These are phyloP conservation scores for Lordiphosa mommai DNA, from an alignment of 1,140 invertebrate genomes.

Conservation along the genomic window DNA sequence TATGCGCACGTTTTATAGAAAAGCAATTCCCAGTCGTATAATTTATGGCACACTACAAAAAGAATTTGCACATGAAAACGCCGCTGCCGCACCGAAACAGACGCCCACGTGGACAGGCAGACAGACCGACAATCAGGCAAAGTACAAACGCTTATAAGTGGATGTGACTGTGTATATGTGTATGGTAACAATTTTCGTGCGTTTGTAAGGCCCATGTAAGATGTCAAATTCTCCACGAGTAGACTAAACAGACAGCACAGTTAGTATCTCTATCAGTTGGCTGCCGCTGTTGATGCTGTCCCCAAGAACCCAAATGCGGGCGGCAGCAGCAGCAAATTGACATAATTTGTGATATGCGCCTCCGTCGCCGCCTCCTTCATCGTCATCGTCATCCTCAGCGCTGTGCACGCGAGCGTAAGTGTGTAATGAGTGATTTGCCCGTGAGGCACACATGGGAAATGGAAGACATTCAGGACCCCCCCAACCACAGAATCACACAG, in stretches of 20 bases:
- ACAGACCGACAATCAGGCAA: slow-evolving; percentile 15
- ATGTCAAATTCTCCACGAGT: slow-evolving; percentile 65
- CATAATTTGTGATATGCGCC: slow-evolving; percentile 69
- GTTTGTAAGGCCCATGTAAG: slow-evolving; percentile 78
- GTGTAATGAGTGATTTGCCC: slow-evolving; percentile 77
- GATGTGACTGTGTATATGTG: slow-evolving; percentile 8
- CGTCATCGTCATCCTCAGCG: slow-evolving; percentile 13
- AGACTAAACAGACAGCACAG: slow-evolving; percentile 20
- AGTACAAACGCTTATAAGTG: slow-evolving; percentile 4
- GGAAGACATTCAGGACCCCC: neutral
- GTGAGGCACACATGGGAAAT: slow-evolving; percentile 49
- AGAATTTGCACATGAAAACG: slow-evolving; percentile 72
- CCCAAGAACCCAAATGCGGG: slow-evolving; percentile 37
- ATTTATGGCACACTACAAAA: slow-evolving; percentile 76
- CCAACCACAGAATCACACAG: slow-evolving; percentile 47
- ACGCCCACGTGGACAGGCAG: slow-evolving; percentile 6
- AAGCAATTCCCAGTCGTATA: slow-evolving; percentile 76
- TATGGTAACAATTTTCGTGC: slow-evolving; percentile 72
- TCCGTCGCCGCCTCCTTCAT: slow-evolving; percentile 18
- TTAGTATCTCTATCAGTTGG: slow-evolving; percentile 40
- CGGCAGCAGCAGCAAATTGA: slow-evolving; percentile 55
- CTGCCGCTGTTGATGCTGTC: slow-evolving; percentile 14
- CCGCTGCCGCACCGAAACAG: neutral
- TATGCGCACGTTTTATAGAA: slow-evolving; percentile 78
- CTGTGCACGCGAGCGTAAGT: slow-evolving; percentile 61